phyloP scores from a whole-genome alignment of 2,888 invertebrate species.

The Drosophila kokeensis region DNA sequence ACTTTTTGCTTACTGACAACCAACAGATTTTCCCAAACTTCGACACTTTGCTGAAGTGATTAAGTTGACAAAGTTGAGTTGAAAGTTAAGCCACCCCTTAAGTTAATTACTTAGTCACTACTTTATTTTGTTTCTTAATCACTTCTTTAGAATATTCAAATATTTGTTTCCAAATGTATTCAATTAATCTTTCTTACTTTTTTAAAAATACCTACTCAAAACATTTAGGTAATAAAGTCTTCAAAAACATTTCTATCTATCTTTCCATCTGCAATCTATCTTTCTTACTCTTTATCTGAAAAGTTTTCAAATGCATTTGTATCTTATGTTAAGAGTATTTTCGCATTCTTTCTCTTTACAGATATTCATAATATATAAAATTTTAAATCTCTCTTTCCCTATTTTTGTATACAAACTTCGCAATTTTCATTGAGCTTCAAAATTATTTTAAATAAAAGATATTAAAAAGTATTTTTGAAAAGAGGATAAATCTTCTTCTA shows the following conservation, averaged over 20 bases:
- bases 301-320: not conserved
- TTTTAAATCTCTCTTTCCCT: not conserved
- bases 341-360: not conserved
- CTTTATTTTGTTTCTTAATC: not conserved
- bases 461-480: no score
- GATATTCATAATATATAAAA: not conserved
- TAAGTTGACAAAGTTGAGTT: not conserved
- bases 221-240: no score
- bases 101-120: not conserved
- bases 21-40: not conserved
- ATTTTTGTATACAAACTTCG: not conserved
- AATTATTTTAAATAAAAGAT: not conserved
- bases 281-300: not conserved
- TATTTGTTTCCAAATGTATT: rapidly evolving
- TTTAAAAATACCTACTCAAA: not conserved
- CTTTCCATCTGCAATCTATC: no score
- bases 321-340: not conserved
- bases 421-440: not conserved
- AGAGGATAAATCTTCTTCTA: not conserved
- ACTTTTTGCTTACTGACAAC: not conserved
- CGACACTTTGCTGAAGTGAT: not conserved
- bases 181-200: not conserved
- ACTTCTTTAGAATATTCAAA: not conserved
- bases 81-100: not conserved
- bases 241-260: not conserved